Evolutionary conservation across 1,140 invertebrate genomes (phyloP), one percentile per base, ranked within the genome.

Genomic region (Hylaeus anthracinus): DNA sequence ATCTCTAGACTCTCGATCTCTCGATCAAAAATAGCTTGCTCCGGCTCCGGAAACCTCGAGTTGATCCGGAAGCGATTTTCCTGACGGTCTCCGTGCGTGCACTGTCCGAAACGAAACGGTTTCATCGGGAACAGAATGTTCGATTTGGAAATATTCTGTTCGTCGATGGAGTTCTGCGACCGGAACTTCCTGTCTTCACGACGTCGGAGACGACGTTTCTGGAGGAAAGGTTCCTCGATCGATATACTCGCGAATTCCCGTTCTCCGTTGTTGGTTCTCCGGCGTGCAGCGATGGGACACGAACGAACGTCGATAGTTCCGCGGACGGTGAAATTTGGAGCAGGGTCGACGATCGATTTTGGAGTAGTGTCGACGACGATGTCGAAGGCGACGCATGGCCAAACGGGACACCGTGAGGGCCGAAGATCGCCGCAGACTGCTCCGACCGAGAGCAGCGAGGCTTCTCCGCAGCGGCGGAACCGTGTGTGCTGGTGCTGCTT

Each of bases 351-450:
- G 72, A 70, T 53, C 60, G 72, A 51, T 79, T 43, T 74, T 69
- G 9, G 70, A 39, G 65, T 56, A 41, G 56, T 67, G 61, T 56
- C 70, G 70, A 80, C 51, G 65, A 74, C 14, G 58, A 64, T 43
- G 71, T 48, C 71, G 79, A 81, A 67, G 45, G 70, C 77, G 85
- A 88, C 83, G 88, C 87, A 89, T 88, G 87, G 85, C 87, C 88
- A 87, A 81, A 85, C 85, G 82, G 66, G 60, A 82, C 67, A 88
- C 86, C 75, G 86, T 78, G 83, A 72, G 74, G 76, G 48, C 74
- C 81, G 84, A 83, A 76, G 84, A 86, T 82, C 81, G 85, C 72
- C 71, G 79, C 56, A 70, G 84, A 86, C 84, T 79, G 83, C 79
- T 74, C 72, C 15, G 73, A 58, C 83, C 65, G 83, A 79, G 72